Evolutionary conservation across 2,113 vertebrate genomes (phyloP).

Genomic region (Mustela lutreola): DNA sequence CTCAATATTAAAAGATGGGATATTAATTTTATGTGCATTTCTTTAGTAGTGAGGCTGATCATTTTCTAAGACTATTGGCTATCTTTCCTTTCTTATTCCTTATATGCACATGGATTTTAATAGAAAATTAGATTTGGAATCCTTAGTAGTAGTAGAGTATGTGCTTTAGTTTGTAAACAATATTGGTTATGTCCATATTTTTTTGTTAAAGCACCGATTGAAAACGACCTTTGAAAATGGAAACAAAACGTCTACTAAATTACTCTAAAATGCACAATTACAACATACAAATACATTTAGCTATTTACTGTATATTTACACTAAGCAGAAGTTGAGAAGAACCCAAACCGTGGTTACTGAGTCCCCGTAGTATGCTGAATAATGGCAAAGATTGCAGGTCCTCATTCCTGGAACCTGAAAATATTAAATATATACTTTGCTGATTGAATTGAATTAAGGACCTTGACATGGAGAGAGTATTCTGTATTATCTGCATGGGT

Average conservation of each 20-base stretch:
- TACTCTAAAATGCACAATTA: not conserved
- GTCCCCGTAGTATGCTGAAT: not conserved
- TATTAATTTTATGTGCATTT: not conserved
- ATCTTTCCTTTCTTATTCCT: not conserved
- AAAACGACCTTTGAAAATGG: not conserved
- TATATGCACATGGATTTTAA: not conserved
- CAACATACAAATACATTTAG: not conserved
- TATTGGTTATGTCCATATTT: not conserved
- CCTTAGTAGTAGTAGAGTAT: not conserved
- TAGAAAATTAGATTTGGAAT: slow-evolving; percentile 4
- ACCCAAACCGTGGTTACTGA: not conserved
- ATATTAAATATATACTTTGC: not conserved
- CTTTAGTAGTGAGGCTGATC: not conserved
- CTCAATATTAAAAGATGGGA: not conserved
- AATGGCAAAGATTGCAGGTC: not conserved
- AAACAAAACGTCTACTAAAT: not conserved
- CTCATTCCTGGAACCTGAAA: not conserved
- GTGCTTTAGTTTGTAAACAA: not conserved
- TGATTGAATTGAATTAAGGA: not conserved
- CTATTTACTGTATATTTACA: not conserved
- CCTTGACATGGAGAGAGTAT: not conserved
- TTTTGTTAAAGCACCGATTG: not conserved
- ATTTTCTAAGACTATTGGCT: not conserved
- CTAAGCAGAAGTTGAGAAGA: slow-evolving; percentile 7
- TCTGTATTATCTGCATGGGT: not conserved